Conservation (phyloP, 2,113 vertebrate species). For the Oncorhynchus gorbuscha region DNA sequence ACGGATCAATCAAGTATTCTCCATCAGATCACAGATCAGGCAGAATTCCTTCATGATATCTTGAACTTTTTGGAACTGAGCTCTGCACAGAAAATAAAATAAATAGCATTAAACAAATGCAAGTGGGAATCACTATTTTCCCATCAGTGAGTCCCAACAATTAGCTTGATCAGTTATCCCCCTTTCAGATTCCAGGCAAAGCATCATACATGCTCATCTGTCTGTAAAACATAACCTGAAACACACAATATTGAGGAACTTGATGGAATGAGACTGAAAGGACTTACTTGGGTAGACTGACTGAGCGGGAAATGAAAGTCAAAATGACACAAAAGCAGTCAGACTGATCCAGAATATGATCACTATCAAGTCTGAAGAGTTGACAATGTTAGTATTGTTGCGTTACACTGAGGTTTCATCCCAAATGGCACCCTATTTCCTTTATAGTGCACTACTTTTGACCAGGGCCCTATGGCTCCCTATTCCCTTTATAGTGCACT, state of each 20-base stretch:
- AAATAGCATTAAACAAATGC: background rate
- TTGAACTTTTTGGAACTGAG: conserved; percentile 27
- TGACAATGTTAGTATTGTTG: background rate
- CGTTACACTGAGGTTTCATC: background rate
- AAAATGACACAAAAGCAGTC: conserved; percentile 83
- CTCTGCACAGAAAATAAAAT: conserved; percentile 43
- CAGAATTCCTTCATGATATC: conserved; percentile 20
- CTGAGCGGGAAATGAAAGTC: conserved; percentile 79
- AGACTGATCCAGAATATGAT: conserved; percentile 88
- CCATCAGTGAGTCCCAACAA: too few relatives aligned
- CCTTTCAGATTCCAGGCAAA: too few relatives aligned
- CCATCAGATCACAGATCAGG: conserved; percentile 29
- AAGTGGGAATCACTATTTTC: background rate
- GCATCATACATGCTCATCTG: too few relatives aligned
- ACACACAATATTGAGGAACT: too few relatives aligned
- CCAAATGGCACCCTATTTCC: background rate
- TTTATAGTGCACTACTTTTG: background rate
- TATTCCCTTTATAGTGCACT: too few relatives aligned
- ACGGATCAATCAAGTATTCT: too few relatives aligned
- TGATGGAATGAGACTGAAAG: too few relatives aligned
- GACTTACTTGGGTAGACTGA: conserved; percentile 59
- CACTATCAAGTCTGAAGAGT: conserved; percentile 73
- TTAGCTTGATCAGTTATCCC: too few relatives aligned
- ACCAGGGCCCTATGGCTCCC: background rate
- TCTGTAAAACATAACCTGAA: too few relatives aligned